A percentile compares a stretch with the other conserved stretches of the same genome.
phyloP scores from a whole-genome alignment of 2,888 invertebrate genomes.

The Calameuta pallipes region DNA sequence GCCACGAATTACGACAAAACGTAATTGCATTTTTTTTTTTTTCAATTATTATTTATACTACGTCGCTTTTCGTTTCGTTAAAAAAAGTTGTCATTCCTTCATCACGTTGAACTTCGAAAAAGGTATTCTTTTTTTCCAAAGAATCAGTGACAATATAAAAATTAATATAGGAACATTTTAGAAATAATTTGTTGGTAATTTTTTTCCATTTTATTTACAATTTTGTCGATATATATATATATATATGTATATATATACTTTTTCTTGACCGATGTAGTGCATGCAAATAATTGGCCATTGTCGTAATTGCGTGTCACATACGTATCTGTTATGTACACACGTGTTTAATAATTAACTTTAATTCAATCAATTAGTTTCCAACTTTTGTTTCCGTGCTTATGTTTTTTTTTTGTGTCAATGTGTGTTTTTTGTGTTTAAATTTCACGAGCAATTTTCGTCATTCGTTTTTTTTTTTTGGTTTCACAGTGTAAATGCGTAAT shows the following conservation, averaged over 20 bases:
- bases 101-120: neutral
- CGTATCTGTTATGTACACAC: slow-evolving; percentile 43
- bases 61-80: neutral
- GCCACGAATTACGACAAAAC: neutral
- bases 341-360: neutral
- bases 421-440: too few species aligned
- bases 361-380: too few species aligned
- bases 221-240: slow-evolving; percentile 17
- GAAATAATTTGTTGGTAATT: neutral
- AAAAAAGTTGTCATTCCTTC: too few species aligned
- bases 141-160: neutral
- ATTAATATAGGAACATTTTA: slow-evolving; percentile 1
- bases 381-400: too few species aligned
- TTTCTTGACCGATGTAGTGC: slow-evolving; percentile 5
- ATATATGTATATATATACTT: neutral
- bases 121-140: neutral
- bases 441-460: too few species aligned
- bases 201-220: slow-evolving; percentile 27
- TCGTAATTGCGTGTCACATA: slow-evolving; percentile 28
- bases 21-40: neutral
- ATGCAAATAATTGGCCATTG: slow-evolving; percentile 38
- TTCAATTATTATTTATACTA: neutral
- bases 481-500: too few species aligned
- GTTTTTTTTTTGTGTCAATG: too few species aligned
- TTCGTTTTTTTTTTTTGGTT: too few species aligned